phyloP scores from a whole-genome alignment of 1,140 invertebrate species.

The Melitaea cinxia region DNA sequence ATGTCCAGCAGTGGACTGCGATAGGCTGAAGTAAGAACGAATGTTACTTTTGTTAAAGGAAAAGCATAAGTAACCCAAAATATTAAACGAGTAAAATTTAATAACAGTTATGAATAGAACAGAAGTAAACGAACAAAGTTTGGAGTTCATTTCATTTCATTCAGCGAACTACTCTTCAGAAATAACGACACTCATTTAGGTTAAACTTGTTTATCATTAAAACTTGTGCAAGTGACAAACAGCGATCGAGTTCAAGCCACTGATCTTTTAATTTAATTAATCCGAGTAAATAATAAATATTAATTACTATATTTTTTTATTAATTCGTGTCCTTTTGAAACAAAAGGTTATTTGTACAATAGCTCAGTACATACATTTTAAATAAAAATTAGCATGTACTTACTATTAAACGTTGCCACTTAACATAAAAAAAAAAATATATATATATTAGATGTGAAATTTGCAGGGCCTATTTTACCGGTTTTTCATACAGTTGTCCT shows the following conservation, averaged over 20 bases:
- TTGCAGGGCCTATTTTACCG: too few relatives aligned
- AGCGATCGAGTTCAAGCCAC: neutral
- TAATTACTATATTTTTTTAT: neutral
- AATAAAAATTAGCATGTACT: too few relatives aligned
- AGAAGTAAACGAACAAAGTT: neutral
- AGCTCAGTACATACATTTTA: too few relatives aligned
- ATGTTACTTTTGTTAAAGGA: too few relatives aligned
- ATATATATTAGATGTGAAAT: too few relatives aligned
- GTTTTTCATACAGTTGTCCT: too few relatives aligned
- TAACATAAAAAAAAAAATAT: too few relatives aligned
- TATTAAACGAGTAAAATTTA: neutral
- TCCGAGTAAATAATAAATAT: neutral
- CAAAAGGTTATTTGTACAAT: too few relatives aligned
- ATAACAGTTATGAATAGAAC: neutral
- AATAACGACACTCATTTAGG: constrained; percentile 1
- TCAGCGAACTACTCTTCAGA: neutral
- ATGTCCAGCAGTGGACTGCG: too few relatives aligned
- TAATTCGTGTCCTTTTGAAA: neutral
- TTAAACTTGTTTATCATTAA: constrained; percentile 3
- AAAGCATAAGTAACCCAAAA: too few relatives aligned
- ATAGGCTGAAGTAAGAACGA: too few relatives aligned
- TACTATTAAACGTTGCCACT: too few relatives aligned
- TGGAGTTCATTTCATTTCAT: neutral
- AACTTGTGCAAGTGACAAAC: neutral
- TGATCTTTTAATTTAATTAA: neutral